Percentiles rank a stretch among this genome's conserved stretches.
Conservation (phyloP, 2,797 vertebrate species). For the Benthosema pterotum region DNA sequence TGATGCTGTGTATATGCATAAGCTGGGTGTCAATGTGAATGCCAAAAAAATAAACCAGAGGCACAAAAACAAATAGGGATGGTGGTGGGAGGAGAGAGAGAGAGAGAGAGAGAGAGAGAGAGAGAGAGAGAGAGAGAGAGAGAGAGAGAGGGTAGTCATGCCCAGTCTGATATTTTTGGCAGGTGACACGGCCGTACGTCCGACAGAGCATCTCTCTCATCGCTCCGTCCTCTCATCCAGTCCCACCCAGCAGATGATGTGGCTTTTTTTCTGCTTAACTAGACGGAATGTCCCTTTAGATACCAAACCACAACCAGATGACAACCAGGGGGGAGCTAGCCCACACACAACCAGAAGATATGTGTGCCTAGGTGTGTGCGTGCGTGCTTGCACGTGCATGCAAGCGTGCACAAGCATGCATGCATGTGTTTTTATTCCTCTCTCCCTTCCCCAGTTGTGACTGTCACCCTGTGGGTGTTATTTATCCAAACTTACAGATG, state of each 20-base stretch:
- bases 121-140: not conserved
- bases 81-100: no score
- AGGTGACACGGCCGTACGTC: no score
- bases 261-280: constrained; percentile 47
- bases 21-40: constrained; percentile 17
- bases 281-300: constrained; percentile 47
- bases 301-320: constrained; percentile 12
- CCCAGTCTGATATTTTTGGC: no score
- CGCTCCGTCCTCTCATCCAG: constrained; percentile 22
- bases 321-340: constrained; percentile 12
- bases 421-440: no score
- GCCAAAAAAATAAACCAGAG: constrained; percentile 19
- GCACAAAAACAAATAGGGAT: not conserved
- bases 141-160: not conserved
- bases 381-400: not conserved
- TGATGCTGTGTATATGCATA: not conserved
- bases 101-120: not conserved
- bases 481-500: no score
- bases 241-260: constrained; percentile 40
- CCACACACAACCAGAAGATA: not conserved
- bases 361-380: constrained; percentile 7
- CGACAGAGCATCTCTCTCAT: no score
- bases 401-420: no score
- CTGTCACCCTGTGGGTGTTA: no score
- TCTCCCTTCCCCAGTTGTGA: no score